Evolutionary conservation across 1,140 invertebrate species (phyloP), one percentile per base, ranked within the genome.

Genomic region (Ostrea edulis): DNA sequence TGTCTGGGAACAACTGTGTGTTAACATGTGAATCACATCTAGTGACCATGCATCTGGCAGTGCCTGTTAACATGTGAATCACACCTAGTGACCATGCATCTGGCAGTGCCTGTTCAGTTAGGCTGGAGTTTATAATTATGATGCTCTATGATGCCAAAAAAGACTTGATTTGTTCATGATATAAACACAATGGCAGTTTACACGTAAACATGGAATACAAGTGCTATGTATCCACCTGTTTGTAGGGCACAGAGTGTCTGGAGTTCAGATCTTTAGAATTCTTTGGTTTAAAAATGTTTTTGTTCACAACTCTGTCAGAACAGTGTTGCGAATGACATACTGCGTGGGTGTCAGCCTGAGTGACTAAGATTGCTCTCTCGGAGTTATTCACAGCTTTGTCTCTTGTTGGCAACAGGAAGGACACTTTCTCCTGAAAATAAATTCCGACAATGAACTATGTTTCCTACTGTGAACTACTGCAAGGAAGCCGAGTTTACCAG

Each of bases 341-440:
- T 8, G 82, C 52, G 85, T 86, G 58, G 22, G 88, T 84, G 52
- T 88, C 89, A 81, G 87, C 88, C 68, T 90, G 88, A 17, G 85
- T 89, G 25, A 92, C 90, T 14, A 93, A 87, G 12, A 88, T 88
- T 14, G 92, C 90, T 35, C 89, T 88, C 83, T 93, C 92, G 35
- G 91, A 83, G 81, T 92, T 91, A 71, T 89, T 92, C 7, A 92
- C 52, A 52, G 90, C 90, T 29, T 91, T 90, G 55, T 91, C 90
- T 54, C 87, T 62, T 25, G 88, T 51, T 20, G 89, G 55, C 20
- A 84, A 55, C 54, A 89, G 83, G 29, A 89, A 86, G 53, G 71
- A 82, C 58, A 90, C 85, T 62, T 89, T 86, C 55, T 91, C 89
- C 91, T 91, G 89, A 3, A 88, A 88, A 77, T 25, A 82, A 77